Evolutionary conservation across 2,113 vertebrate species (phyloP).

Genomic region (Colinus virginianus): DNA sequence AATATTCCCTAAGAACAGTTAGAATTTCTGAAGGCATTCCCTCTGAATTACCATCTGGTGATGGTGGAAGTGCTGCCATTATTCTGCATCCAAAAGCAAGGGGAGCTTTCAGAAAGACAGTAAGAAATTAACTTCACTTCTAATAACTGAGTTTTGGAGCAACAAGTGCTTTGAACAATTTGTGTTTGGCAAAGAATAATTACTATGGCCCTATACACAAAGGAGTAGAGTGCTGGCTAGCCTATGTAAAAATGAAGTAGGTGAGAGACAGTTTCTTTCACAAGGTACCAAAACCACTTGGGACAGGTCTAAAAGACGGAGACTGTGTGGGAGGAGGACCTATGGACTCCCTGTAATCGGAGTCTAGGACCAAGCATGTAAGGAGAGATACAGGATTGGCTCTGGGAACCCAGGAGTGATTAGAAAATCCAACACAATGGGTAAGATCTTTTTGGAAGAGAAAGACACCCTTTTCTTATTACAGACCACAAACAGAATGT

Average conservation of each 20-base stretch:
- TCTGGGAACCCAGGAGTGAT: not conserved
- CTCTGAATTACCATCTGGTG: not conserved
- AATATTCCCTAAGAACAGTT: not conserved
- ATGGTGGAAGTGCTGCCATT: not conserved
- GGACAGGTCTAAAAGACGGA: not conserved
- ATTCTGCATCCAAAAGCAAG: not conserved
- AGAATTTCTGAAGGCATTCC: not conserved
- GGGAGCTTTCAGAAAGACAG: not conserved
- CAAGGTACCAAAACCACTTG: not conserved
- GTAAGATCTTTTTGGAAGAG: not conserved
- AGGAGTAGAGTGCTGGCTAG: not conserved
- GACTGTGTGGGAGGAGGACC: not conserved
- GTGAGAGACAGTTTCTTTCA: not conserved
- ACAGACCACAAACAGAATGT: not conserved
- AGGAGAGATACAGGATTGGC: accelerated
- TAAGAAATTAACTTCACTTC: not conserved
- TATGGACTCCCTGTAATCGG: not conserved
- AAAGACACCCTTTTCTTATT: not conserved
- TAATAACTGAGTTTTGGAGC: not conserved
- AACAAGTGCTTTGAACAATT: not conserved
- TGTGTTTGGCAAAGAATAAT: not conserved
- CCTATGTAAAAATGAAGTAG: not conserved
- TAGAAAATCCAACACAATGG: not conserved
- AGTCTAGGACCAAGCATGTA: not conserved
- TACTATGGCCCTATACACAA: not conserved